Conservation (phyloP, 2,113 vertebrate genomes). For the Boulengeromyrus knoepffleri region DNA sequence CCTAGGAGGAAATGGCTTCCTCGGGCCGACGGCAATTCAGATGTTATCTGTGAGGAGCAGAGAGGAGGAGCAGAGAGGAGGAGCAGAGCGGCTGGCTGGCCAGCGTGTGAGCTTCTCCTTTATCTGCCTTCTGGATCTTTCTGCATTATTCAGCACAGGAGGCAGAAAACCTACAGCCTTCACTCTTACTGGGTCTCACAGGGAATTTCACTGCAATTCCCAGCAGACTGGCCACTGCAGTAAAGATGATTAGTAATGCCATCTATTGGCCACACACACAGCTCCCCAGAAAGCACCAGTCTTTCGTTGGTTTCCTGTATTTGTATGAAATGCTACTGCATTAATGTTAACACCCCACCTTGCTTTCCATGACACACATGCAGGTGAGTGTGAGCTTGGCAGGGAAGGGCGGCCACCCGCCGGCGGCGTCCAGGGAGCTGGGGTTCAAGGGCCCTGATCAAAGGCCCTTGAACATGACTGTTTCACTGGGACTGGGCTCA, state of each 20-base stretch:
- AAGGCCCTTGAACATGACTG: not conserved
- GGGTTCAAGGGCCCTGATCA: not conserved
- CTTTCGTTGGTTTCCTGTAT: not conserved
- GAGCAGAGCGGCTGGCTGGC: not conserved
- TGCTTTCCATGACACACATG: not conserved
- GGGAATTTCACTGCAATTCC: not conserved
- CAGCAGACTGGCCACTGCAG: not conserved
- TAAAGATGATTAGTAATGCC: not conserved
- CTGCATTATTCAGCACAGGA: not conserved
- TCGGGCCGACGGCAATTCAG: constrained; percentile 69
- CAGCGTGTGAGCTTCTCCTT: not conserved
- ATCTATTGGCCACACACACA: not conserved
- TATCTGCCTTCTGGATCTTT: not conserved
- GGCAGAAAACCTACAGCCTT: not conserved
- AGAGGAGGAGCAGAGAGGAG: not conserved
- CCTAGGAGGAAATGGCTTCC: constrained; percentile 72
- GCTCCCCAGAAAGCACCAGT: not conserved
- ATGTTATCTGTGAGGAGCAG: constrained; percentile 45
- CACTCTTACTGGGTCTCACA: not conserved
- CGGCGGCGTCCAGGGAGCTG: not conserved
- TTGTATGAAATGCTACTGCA: not conserved
- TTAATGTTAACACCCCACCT: not conserved
- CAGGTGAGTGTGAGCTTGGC: not conserved
- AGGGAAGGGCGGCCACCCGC: not conserved
- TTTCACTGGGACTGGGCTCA: not conserved